Evolutionary conservation across 2,113 vertebrate species (phyloP), one percentile per base, ranked within the genome.

Genomic region (Grallaria varia): DNA sequence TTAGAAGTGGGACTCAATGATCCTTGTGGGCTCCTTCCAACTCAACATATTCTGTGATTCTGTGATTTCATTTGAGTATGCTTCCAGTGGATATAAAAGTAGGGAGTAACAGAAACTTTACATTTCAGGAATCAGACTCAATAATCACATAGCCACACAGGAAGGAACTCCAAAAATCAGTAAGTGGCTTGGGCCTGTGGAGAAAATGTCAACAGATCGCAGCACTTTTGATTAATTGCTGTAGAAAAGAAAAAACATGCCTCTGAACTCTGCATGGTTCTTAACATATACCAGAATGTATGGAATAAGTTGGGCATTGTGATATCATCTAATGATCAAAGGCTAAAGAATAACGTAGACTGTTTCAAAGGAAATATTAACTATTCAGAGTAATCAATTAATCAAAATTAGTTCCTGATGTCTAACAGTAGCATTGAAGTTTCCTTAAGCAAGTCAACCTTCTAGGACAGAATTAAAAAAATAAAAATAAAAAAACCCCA

Each of bases 101-200:
- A 72, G 52, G 28, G 77, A 77, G 22, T 14, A 84, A 28, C 2
- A 63, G 33, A 60, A 88, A 58, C 5, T 45, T 74, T 21, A 25
- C 14, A 20, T 55, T 63, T 90, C 35, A 79, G 28, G 10, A 14
- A 28, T 75, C 22, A 52, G 40, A 49, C 11, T 81, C 5, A 45
- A n/a, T 1, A 63, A 64, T 73, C 58, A 39, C 33, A 23, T 3
- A 66, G 42, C n/a, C n/a, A 63, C 20, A 71, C 8, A 62, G 47
- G 35, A 83, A 53, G 20, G 40, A 80, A 10, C 3, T 72, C 44
- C 9, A 86, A 68, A 55, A 89, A 67, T 67, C 7, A 3, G 17
- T 62, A n/a, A 0, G 0, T 55, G 11, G 4, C 8, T 63, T 82
- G 31, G 4, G 22, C 56, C 45, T 63, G 22, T 1, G 2, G 28